Base-by-base conservation (phyloP, 1,140 invertebrate species). In the Caligus rogercresseyi region DNA sequence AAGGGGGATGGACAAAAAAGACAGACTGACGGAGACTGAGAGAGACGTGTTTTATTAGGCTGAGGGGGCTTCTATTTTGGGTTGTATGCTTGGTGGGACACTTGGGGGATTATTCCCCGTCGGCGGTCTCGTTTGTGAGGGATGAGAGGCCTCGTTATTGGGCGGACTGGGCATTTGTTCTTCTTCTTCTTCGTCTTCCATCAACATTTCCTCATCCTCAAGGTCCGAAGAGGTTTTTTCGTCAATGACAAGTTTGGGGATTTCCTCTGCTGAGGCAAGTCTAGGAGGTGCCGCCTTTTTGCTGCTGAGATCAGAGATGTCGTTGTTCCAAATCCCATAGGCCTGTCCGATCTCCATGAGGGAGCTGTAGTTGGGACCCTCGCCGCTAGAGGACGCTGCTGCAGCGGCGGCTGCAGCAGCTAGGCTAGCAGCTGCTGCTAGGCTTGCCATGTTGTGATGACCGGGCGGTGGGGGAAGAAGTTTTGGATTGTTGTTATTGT, bases 311-410 rank as follows among this genome's bases (percentile, higher is more conserved):
- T 11, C 14, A 18, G 25, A 24, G 1, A 60, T 31, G 57, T 60
- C 57, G 2, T 21, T 21, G 26, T 60, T 60, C 60, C 60, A 62
- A 25, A 62, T 62, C 3, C 60, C 60, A 23, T 62, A 62, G n/a
- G 53, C 61, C 2, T 52, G 43, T 3, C 61, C 61, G 18, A 63
- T 63, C n/a, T 63, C 61, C 52, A 63, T 56, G 3, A 63, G 61
- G 19, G 43, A 57, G 52, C 61, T 63, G 61, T 54, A 63, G 13
- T 16, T 25, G 16, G 55, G n/a, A n/a, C 7, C 7, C n/a, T 43
- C 31, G n/a, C n/a, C 7, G 31, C 7, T 11, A 7, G 55, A 16
- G 16, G 55, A 20, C 7, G 14, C 58, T 7, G 24, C 58, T 15
- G 25, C 58, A 16, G 58, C 58, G 3, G 58, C 58, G 11, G 58